Conservation (phyloP, 2,888 invertebrate species). For the Amphipoea oculea region DNA sequence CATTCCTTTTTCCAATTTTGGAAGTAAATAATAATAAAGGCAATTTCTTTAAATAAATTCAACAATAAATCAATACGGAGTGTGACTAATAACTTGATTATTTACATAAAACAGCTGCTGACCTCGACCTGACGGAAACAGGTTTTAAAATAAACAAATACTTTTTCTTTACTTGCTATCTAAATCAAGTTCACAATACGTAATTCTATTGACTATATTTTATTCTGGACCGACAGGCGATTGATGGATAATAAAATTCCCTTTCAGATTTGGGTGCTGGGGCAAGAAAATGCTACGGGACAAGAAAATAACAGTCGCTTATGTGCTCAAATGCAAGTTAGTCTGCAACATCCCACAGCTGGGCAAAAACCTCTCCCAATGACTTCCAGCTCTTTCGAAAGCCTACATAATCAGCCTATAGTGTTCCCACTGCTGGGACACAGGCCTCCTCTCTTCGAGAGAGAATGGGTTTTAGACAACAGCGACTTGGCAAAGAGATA, state of each 20-base stretch:
- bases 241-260: not conserved
- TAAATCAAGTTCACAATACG: constrained; percentile 21
- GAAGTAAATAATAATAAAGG: not conserved
- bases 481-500: not conserved
- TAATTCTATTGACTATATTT: not conserved
- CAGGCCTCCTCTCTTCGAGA: not conserved
- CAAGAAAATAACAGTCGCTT: too few relatives aligned
- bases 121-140: constrained; percentile 40
- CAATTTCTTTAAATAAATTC: constrained; percentile 17
- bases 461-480: not conserved
- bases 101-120: constrained; percentile 29
- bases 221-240: not conserved
- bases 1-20: not conserved
- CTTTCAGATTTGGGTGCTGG: not conserved
- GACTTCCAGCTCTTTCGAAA: too few relatives aligned
- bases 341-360: not conserved
- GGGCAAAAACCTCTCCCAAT: too few relatives aligned
- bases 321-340: not conserved
- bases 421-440: not conserved
- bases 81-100: constrained; percentile 49
- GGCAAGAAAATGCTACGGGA: not conserved
- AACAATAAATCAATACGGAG: constrained; percentile 13
- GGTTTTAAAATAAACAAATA: constrained; percentile 43
- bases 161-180: constrained; percentile 35
- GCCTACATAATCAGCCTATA: too few relatives aligned